Evolutionary conservation across 2,888 invertebrate genomes (phyloP).

Genomic region (Tenthredo distinguenda): DNA sequence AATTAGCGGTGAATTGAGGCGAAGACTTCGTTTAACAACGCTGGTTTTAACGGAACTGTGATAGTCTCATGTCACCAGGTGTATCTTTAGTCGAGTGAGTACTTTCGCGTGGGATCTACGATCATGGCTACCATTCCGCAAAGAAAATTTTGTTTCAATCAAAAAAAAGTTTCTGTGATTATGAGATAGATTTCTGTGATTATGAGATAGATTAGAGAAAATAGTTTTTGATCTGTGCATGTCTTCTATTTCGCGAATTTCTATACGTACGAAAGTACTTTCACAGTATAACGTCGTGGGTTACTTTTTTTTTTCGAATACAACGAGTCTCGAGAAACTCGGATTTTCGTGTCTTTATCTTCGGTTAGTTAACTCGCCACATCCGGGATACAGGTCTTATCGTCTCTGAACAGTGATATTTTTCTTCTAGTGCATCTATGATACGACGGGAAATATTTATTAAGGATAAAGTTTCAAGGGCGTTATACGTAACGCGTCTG

Average conservation of each 20-base stretch:
- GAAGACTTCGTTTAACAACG: background rate
- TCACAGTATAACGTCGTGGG: background rate
- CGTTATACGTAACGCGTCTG: background rate
- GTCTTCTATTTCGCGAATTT: background rate
- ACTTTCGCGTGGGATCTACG: background rate
- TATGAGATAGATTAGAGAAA: too few species aligned
- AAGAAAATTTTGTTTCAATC: background rate
- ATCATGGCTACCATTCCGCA: background rate
- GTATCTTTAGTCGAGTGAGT: constrained; percentile 36
- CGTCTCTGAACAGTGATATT: background rate
- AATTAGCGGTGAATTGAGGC: constrained; percentile 16
- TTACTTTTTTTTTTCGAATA: background rate
- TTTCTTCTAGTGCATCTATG: background rate
- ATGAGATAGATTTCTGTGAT: too few species aligned
- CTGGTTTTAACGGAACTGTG: constrained; percentile 8
- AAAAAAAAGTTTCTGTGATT: too few species aligned
- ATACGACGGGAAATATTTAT: background rate
- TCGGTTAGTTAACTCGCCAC: constrained; percentile 20
- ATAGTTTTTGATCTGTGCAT: background rate
- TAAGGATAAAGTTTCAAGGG: constrained; percentile 12
- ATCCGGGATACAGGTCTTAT: constrained; percentile 11
- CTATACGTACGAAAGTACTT: background rate
- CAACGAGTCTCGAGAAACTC: background rate
- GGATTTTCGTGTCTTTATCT: constrained; percentile 1
- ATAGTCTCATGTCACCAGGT: constrained; percentile 36